Conservation (phyloP, 1,140 invertebrate species). For the Sitobion miscanthi region DNA sequence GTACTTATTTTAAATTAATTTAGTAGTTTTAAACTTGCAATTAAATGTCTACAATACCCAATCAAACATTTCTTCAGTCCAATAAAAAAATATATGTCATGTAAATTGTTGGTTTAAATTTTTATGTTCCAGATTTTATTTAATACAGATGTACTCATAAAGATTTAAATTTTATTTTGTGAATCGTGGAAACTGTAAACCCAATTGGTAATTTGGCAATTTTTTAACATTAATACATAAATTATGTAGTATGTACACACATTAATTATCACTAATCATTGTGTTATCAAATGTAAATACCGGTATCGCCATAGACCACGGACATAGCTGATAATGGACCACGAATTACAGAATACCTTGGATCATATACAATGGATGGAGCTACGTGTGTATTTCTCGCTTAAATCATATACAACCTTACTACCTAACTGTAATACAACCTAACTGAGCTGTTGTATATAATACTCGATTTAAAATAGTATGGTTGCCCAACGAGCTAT, state of each 20-base stretch:
- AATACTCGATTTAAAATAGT: no score
- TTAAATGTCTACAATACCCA: not conserved
- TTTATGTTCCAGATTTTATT: not conserved
- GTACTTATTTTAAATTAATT: not conserved
- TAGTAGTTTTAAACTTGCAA: not conserved
- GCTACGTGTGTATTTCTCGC: no score
- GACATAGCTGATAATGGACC: no score
- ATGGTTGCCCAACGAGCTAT: no score
- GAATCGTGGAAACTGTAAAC: not conserved
- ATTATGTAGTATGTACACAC: not conserved
- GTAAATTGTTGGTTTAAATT: not conserved
- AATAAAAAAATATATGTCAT: not conserved
- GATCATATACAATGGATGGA: no score
- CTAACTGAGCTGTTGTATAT: no score
- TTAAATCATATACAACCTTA: no score
- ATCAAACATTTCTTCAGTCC: not conserved
- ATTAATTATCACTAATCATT: not conserved
- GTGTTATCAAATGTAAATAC: conserved; percentile 2
- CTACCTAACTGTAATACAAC: no score
- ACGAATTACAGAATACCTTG: no score
- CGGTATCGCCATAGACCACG: not conserved
- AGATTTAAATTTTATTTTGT: not conserved
- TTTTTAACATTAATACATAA: not conserved
- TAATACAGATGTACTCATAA: not conserved
- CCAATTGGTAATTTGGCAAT: not conserved